Base-by-base conservation (phyloP, 2,113 vertebrate species). In the Delphinapterus leucas region DNA sequence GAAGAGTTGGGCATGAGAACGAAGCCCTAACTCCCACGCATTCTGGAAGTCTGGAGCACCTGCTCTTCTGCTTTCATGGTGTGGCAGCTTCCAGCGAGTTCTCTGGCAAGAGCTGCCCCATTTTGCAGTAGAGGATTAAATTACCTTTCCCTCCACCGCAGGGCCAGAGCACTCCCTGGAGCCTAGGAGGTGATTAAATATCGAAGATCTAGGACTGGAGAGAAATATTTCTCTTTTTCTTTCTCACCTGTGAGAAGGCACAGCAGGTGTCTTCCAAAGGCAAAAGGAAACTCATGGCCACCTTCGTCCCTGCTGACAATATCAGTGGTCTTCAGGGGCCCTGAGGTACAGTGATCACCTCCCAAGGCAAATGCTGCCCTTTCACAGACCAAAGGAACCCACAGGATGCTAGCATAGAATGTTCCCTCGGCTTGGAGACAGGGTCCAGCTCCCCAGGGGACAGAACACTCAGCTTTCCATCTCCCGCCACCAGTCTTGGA, bases 61-160 rank as follows among this genome's bases (percentile, higher is more conserved):
- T 93, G 93, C 33, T 47, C 71, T 70, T 88, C 9, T 5, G 33
- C 4, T 38, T 65, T 31, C 18, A 15, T 65, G 73, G 67, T 5
- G 65, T 79, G 80, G 85, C 47, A 79, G 61, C 38, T 90, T 79
- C 92, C 58, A 87, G 79, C 38, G 77, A 86, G 61, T 77, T 92
- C 79, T 77, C 73, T 95, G 88, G 84, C 67, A 93, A 61, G 79
- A 67, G n/a, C n/a, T 15, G 28, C 1, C 13, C 8, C 4, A 12
- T 68, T 81, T 89, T 79, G 20, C 12, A 53, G 23, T 23, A 25
- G 53, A 83, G 20, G 49, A 44, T 87, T 79, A 79, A 67, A 70
- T 23, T 74, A 15, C 10, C 77, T 86, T 36, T 38, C 53, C 55
- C 44, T 36, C n/a, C 47, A 36, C 49, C 44, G 14, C 21, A 55